These are phyloP conservation scores for Takifugu rubripes DNA, from an alignment of 2,797 vertebrate species.

Conservation along the genomic window DNA sequence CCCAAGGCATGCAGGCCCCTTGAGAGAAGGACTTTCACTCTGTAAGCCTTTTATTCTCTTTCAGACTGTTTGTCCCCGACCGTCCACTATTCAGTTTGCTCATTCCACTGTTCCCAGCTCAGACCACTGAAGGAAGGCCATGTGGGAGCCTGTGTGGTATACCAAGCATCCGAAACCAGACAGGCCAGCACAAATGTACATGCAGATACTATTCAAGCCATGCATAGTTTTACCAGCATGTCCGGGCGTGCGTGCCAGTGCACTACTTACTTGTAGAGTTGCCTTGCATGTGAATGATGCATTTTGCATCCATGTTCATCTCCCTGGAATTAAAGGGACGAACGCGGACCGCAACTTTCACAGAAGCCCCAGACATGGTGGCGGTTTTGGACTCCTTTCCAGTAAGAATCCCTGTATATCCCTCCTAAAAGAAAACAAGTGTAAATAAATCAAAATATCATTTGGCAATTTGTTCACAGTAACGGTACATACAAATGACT, in stretches of 20 bases:
- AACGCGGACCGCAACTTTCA: slow-evolving; percentile 97
- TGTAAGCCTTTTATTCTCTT: slow-evolving; percentile 64
- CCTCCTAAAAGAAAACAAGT: slow-evolving; percentile 51
- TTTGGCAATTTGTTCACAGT: not conserved
- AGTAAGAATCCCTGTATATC: slow-evolving; percentile 38
- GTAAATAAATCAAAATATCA: too few relatives aligned
- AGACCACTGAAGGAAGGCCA: slow-evolving; percentile 37
- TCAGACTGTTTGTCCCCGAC: slow-evolving; percentile 56
- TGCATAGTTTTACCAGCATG: not conserved
- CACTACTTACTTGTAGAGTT: slow-evolving; percentile 94
- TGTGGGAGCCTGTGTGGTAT: slow-evolving; percentile 29
- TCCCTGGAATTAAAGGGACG: slow-evolving; percentile 97
- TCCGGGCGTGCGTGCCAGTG: slow-evolving; percentile 11
- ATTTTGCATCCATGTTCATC: slow-evolving; percentile 94
- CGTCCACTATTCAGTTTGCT: slow-evolving; percentile 56
- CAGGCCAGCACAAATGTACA: slow-evolving; percentile 18
- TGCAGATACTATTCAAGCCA: slow-evolving; percentile 1
- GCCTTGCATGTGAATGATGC: slow-evolving; percentile 99
- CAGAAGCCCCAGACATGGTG: slow-evolving; percentile 96
- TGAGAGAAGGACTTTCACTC: slow-evolving; percentile 50
- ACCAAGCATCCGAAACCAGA: slow-evolving; percentile 19
- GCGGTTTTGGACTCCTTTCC: slow-evolving; percentile 33
- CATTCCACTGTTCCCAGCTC: slow-evolving; percentile 49
- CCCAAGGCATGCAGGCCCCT: slow-evolving; percentile 60
- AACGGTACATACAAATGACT: not conserved